Base-by-base conservation (phyloP, 2,888 invertebrate genomes). In the Campopleginae sp. region DNA sequence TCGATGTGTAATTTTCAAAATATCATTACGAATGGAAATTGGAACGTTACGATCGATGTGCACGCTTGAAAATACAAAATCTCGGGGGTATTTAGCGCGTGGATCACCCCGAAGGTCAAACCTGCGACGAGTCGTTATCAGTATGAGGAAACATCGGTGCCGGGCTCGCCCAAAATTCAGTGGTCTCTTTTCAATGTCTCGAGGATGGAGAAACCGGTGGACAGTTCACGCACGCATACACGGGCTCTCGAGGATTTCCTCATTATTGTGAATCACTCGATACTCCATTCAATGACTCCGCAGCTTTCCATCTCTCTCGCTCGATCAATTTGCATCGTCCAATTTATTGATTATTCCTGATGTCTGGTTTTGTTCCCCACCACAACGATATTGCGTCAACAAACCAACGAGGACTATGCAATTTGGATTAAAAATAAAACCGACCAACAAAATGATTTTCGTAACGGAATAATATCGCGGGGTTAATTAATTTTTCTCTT, bases 251-350 rank as follows among this genome's bases (percentile, higher is more conserved):
- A 58, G 58, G 58, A 58, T 58, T 58, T 27, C 54, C 72, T 31
- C 19, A 42, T 54, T 38, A 72, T 33, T 7, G 71, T 71, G 71
- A 71, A 46, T 71, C 71, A 44, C 19, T n/a, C 31, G 51, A n/a
- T 1, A 12, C 17, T 12, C 14, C 31, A 51, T 71, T 51, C 33
- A 19, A 51, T 48, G 27, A 51, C 51, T 71, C 8, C 19, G 17
- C 7, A 33, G 31, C 33, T 31, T 33, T 71, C 10, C 33, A 71
- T 71, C 71, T 8, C 19, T 31, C 33, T n/a, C 51, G 12, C 33
- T n/a, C 51, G 12, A 71, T 51, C 48, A 12, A 65, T 65, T 38
- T 65, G 31, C 63, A 33, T 65, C 33, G n/a, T 65, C 33, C 1
- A n/a, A 65, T 38, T 65, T 38, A 65, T 38, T 65, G 63, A 38